phyloP scores from a whole-genome alignment of 2,888 invertebrate genomes.

The Poecilus cupreus region DNA sequence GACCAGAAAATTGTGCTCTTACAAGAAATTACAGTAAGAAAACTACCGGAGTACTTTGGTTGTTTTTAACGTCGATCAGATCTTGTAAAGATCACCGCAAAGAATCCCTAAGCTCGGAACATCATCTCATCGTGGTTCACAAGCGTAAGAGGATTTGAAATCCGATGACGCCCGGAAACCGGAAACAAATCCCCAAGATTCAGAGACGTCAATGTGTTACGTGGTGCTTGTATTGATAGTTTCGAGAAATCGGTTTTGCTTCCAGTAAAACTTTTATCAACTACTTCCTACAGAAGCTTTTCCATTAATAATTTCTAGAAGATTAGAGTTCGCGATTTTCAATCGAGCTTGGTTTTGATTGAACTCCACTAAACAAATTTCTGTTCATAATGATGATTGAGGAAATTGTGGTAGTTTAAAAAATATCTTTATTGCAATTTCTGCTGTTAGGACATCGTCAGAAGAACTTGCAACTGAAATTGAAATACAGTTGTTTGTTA shows the following conservation, averaged over 20 bases:
- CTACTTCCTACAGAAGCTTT: not conserved
- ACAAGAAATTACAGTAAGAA: no score
- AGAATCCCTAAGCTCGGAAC: not conserved
- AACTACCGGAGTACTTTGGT: no score
- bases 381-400: no score
- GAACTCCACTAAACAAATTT: no score
- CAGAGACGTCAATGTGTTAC: constrained; percentile 28
- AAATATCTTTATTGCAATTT: no score
- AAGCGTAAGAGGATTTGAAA: constrained; percentile 49
- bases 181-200: constrained; percentile 50
- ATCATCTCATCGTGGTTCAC: constrained; percentile 17
- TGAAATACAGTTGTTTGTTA: no score
- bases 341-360: not conserved
- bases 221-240: constrained; percentile 11
- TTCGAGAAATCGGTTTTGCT: constrained; percentile 18
- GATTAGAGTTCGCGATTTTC: not conserved
- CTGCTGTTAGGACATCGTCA: no score
- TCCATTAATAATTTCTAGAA: not conserved
- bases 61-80: not conserved
- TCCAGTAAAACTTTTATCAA: not conserved
- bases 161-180: constrained; percentile 20
- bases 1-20: no score
- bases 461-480: no score
- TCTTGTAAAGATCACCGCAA: not conserved
- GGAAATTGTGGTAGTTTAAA: no score